Percentiles rank a stretch among this genome's conserved stretches.
Conservation (phyloP, 2,113 vertebrate species). For the Lophochroa leadbeateri region DNA sequence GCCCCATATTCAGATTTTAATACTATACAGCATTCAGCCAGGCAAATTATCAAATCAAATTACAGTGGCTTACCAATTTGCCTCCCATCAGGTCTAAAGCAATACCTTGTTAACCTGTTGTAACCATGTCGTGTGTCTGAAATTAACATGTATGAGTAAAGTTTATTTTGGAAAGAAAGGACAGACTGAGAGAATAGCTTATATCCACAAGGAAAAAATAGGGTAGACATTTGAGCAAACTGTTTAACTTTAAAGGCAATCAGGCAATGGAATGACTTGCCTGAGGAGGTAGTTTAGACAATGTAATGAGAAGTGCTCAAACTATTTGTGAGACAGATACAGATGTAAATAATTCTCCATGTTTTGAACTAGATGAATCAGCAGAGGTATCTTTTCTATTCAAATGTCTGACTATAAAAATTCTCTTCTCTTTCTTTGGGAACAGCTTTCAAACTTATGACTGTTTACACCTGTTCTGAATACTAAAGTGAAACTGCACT, state of each 20-base stretch:
- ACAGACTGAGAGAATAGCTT: constrained; percentile 8
- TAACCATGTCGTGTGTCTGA: not conserved
- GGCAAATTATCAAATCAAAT: constrained; percentile 26
- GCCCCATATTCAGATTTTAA: not conserved
- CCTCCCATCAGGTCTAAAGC: constrained; percentile 31
- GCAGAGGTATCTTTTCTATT: constrained; percentile 3
- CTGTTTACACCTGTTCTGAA: constrained; percentile 58
- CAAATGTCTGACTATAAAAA: constrained; percentile 20
- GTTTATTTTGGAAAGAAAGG: constrained; percentile 48
- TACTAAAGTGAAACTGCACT: constrained; percentile 41
- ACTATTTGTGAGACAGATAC: constrained; percentile 33
- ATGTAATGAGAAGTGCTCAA: constrained; percentile 55
- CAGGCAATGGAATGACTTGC: constrained; percentile 56
- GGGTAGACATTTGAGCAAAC: constrained; percentile 40
- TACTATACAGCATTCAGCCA: not conserved
- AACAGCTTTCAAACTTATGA: constrained; percentile 32
- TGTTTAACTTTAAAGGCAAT: constrained; percentile 63
- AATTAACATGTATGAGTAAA: not conserved
- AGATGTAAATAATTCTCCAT: constrained; percentile 55
- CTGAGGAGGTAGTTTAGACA: constrained; percentile 56
- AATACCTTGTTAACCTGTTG: constrained; percentile 19
- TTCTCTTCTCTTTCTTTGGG: constrained; percentile 9
- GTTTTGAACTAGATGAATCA: constrained; percentile 39
- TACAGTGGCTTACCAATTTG: constrained; percentile 13
- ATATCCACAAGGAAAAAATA: not conserved